Evolutionary conservation across 2,113 vertebrate species (phyloP).

Genomic region (Piliocolobus tephrosceles): DNA sequence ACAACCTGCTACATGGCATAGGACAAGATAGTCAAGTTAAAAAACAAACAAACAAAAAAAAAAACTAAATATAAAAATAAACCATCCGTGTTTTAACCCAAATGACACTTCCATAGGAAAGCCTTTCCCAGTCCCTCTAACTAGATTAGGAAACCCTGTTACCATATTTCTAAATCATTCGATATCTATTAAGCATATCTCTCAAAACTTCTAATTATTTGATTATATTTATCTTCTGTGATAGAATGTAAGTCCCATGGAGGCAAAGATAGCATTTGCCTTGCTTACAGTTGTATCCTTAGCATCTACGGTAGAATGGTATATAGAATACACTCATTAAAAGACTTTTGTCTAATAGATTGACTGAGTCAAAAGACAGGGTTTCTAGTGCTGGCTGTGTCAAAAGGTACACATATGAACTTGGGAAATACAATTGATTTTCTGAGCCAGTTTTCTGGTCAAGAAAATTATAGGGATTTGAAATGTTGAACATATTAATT

Average conservation of each 20-base stretch:
- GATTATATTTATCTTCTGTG: background rate
- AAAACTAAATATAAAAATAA: background rate
- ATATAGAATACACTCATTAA: background rate
- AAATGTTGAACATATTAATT: background rate
- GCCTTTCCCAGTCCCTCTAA: background rate
- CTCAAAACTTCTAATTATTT: background rate
- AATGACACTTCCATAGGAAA: background rate
- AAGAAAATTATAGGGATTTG: background rate
- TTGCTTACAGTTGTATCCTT: background rate
- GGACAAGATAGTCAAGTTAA: background rate
- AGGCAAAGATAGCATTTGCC: background rate
- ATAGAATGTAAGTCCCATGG: background rate
- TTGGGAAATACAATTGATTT: background rate
- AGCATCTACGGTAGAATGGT: background rate
- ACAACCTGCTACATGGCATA: background rate
- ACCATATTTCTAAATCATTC: background rate
- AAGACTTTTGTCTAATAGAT: background rate
- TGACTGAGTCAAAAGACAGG: background rate
- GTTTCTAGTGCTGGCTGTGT: background rate
- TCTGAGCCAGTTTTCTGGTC: background rate
- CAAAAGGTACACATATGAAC: background rate
- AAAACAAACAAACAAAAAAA: background rate
- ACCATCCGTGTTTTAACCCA: background rate
- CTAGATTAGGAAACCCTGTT: background rate
- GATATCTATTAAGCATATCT: background rate